These are phyloP conservation scores for Acanthococcus lagerstroemiae DNA, from an alignment of 2,888 invertebrate species.

Conservation along the genomic window DNA sequence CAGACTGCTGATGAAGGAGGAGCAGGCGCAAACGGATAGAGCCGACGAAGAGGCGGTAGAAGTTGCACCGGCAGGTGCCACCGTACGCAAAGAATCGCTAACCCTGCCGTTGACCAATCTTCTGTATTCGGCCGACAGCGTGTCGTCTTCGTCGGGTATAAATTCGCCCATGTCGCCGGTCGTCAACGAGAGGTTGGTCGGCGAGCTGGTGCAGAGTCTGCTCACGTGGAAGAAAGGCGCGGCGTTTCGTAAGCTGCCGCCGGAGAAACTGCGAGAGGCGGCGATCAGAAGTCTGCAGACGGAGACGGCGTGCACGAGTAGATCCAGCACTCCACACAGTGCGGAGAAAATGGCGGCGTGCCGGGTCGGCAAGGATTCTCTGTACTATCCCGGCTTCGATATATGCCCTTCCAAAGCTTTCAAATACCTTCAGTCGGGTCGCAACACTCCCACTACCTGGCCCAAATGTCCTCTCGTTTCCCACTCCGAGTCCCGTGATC, in stretches of 20 bases:
- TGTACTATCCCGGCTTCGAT: conserved; percentile 41
- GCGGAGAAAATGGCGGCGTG: conserved; percentile 38
- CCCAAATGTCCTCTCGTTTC: conserved; percentile 11
- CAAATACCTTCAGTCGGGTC: conserved; percentile 43
- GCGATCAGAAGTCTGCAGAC: conserved; percentile 50
- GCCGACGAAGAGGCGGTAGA: conserved; percentile 42
- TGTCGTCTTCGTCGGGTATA: conserved; percentile 37
- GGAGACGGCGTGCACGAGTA: conserved; percentile 43
- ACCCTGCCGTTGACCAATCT: conserved; percentile 46
- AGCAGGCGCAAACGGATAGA: no score
- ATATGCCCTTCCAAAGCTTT: conserved; percentile 51
- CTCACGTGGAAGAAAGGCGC: conserved; percentile 48
- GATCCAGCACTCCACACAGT: conserved; percentile 16
- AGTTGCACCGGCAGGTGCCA: conserved; percentile 40
- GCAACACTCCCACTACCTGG: conserved; percentile 3
- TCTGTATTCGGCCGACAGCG: conserved; percentile 46
- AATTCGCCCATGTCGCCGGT: conserved; percentile 44
- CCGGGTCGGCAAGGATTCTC: conserved; percentile 27
- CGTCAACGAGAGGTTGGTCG: conserved; percentile 48
- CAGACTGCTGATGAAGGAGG: conserved; percentile 54
- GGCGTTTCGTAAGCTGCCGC: conserved; percentile 47
- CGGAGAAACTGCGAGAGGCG: conserved; percentile 50
- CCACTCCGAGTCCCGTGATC: background rate
- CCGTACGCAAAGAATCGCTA: conserved; percentile 46
- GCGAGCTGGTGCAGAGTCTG: conserved; percentile 51